Percentiles rank a stretch among this genome's conserved stretches.
Conservation (phyloP, 2,888 invertebrate genomes). For the Limnephilus lunatus region DNA sequence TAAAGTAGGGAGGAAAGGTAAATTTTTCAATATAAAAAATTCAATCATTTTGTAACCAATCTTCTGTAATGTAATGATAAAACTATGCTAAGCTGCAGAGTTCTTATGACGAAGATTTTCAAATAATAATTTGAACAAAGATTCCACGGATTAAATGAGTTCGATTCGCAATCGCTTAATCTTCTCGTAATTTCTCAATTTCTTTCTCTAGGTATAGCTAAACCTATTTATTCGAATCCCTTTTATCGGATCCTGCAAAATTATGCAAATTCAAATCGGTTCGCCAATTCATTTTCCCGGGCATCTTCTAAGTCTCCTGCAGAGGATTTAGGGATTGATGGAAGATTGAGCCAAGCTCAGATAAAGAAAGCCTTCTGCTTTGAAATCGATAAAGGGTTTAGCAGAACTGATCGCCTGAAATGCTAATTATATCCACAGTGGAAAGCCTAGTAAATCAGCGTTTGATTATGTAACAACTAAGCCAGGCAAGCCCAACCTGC, state of each 20-base stretch:
- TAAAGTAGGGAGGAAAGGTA: not conserved
- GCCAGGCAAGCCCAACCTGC: not conserved
- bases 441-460: not conserved
- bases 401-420: slow-evolving; percentile 62
- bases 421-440: slow-evolving; percentile 58
- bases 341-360: slow-evolving; percentile 44
- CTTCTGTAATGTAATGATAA: too few relatives aligned
- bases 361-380: slow-evolving; percentile 36
- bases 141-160: not conserved
- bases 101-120: not conserved
- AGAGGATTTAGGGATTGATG: slow-evolving; percentile 54
- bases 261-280: slow-evolving; percentile 63
- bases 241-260: slow-evolving; percentile 48
- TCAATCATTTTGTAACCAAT: not conserved
- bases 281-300: slow-evolving; percentile 63
- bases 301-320: slow-evolving; percentile 55
- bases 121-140: not conserved
- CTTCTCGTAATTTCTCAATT: not conserved
- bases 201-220: not conserved
- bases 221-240: not conserved
- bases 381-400: slow-evolving; percentile 62
- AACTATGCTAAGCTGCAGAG: too few relatives aligned
- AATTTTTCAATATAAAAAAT: not conserved
- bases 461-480: slow-evolving; percentile 15
- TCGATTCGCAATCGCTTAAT: not conserved